phyloP scores from a whole-genome alignment of 2,888 invertebrate genomes.

The Hyalella azteca region DNA sequence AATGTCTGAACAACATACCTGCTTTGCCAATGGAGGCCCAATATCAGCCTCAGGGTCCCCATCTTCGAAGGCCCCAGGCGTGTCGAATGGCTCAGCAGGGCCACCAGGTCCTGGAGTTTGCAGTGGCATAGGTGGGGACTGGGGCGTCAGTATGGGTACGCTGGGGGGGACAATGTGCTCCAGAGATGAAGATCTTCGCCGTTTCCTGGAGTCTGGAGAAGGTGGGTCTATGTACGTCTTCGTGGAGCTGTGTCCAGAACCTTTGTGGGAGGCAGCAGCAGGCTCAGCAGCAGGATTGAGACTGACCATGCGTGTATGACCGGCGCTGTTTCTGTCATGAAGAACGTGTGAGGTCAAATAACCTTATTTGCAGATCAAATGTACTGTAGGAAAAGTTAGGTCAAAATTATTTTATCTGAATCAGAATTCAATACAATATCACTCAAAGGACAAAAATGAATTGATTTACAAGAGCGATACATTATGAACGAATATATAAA shows the following conservation, averaged over 20 bases:
- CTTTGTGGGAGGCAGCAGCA: background rate
- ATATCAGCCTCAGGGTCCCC: background rate
- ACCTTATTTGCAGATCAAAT: no score
- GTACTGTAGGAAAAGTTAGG: no score
- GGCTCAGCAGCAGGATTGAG: background rate
- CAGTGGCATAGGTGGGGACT: background rate
- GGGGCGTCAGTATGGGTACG: background rate
- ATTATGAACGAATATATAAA: background rate
- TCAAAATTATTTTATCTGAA: no score
- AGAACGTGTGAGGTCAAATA: background rate
- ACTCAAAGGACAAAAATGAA: no score
- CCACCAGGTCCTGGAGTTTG: background rate
- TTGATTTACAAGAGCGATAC: no score
- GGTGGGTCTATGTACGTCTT: no score
- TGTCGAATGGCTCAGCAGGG: background rate
- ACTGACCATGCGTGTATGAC: background rate
- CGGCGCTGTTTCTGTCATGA: background rate
- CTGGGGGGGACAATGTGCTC: conserved; percentile 14
- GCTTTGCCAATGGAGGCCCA: background rate
- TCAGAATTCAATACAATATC: no score
- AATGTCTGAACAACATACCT: background rate
- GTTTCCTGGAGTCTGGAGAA: background rate
- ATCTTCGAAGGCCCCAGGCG: background rate
- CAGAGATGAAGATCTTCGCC: background rate
- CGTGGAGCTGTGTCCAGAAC: background rate